Base-by-base conservation (phyloP, 2,797 vertebrate species). In the Delichon dasypus region DNA sequence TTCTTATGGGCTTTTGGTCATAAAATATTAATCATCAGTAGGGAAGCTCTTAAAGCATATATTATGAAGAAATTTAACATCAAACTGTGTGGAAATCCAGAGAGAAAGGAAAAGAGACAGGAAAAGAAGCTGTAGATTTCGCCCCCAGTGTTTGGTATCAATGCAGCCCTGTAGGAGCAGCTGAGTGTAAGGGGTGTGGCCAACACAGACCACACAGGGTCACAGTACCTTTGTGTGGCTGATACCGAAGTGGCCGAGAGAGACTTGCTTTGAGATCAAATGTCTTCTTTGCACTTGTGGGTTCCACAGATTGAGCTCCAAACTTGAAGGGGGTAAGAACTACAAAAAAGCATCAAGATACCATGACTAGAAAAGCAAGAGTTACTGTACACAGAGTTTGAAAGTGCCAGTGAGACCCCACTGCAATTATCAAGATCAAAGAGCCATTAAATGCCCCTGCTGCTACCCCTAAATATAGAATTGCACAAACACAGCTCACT, bases 261-360 rank as follows among this genome's bases (percentile, higher is more conserved):
- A 99, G 98, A 92, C 99, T 99, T 45, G 98, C 98, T 97, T 99
- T 98, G 89, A 99, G 98, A 91, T 99, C 98, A 97, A 99, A 99
- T 3, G 40, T 57, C 93, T 99, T 99, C 96, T 98, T 98, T 7
- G 97, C 96, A 13, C 97, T 97, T 8, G 98, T 98, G 25, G 99
- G 98, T 66, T 93, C 88, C 9, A 53, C 66, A 26, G 81, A 20
- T 5, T 85, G 60, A 90, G 97, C 97, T 14, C 94, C 97, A 91
- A 99, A 98, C 85, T 98, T 97, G 73, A 98, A 99, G 1, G 98
- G 95, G 14, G 97, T 98, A 40, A 93, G 71, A 93, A 97, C 99
- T 98, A 50, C 82, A 88, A 89, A 84, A 84, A 88, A 51, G 15
- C 65, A 70, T 25, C 42, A 58, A 67, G 29, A 64, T n/a, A 45